Evolutionary conservation across 1,140 invertebrate genomes (phyloP).

Genomic region (Harpegnathos saltator): DNA sequence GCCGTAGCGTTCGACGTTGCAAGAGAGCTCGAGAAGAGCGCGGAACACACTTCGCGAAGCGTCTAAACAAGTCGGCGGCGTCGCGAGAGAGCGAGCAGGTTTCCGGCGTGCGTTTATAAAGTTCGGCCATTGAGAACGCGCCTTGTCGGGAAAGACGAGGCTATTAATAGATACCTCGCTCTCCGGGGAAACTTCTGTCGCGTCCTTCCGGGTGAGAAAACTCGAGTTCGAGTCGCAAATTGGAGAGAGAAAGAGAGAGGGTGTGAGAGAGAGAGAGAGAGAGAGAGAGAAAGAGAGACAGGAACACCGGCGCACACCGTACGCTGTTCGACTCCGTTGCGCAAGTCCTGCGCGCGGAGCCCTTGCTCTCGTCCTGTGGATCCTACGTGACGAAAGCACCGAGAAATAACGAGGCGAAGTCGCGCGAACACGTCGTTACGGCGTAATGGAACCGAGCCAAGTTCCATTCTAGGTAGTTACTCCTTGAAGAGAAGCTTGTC

Average conservation of each 20-base stretch:
- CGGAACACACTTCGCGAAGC: slow-evolving; percentile 16
- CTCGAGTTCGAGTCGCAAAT: slow-evolving; percentile 61
- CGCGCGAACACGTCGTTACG: slow-evolving; percentile 67
- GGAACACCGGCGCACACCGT: slow-evolving; percentile 18
- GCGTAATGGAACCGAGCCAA: slow-evolving; percentile 68
- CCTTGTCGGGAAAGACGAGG: background rate
- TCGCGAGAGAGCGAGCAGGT: slow-evolving; percentile 20
- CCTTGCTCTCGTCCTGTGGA: background rate
- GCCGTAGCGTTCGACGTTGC: slow-evolving; percentile 25
- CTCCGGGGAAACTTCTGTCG: slow-evolving; percentile 34
- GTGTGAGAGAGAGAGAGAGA: too few species aligned
- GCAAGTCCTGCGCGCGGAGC: background rate
- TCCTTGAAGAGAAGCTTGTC: slow-evolving; percentile 57
- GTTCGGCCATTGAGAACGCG: slow-evolving; percentile 40
- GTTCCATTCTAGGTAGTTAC: slow-evolving; percentile 62
- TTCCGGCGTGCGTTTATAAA: slow-evolving; percentile 57
- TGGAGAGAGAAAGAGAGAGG: too few species aligned
- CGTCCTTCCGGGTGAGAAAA: slow-evolving; percentile 41
- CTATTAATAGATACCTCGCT: slow-evolving; percentile 42
- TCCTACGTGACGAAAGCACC: slow-evolving; percentile 56
- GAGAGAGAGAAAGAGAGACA: too few species aligned
- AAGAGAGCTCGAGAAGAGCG: too few species aligned
- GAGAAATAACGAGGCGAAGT: slow-evolving; percentile 70
- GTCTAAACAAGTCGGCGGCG: slow-evolving; percentile 45
- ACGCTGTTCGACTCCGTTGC: slow-evolving; percentile 33